A percentile compares a stretch with the other conserved stretches of the same genome.
Evolutionary conservation across 30 jellyfish, hydroid and myxozoan genomes (phyloP).

Genomic region (Aurelia aurita): DNA sequence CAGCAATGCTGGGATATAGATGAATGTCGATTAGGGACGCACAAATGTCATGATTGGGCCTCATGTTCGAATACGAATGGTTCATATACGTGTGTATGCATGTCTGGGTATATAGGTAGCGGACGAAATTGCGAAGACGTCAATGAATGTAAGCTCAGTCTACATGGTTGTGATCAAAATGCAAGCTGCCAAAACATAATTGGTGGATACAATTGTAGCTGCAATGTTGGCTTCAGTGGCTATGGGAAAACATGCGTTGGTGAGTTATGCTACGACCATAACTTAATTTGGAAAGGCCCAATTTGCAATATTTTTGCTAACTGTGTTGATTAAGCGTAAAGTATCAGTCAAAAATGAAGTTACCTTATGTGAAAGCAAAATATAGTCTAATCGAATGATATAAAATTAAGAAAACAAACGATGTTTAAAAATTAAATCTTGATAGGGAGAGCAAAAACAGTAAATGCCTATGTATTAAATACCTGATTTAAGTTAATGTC

Average conservation of each 20-base stretch:
- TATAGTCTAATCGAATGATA: too few relatives aligned
- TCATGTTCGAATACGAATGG: constrained; percentile 50
- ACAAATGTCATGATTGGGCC: constrained; percentile 43
- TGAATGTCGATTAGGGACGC: constrained; percentile 52
- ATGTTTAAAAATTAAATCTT: too few relatives aligned
- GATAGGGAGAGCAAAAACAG: too few relatives aligned
- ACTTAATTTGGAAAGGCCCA: neutral
- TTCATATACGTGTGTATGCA: constrained; percentile 53
- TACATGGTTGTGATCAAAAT: constrained; percentile 18
- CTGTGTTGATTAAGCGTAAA: too few relatives aligned
- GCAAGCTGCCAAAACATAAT: constrained; percentile 53
- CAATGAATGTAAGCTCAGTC: constrained; percentile 51
- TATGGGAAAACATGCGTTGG: constrained; percentile 54
- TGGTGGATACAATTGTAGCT: constrained; percentile 62
- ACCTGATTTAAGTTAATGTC: too few relatives aligned
- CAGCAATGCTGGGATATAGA: constrained; percentile 57
- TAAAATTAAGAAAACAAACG: too few relatives aligned
- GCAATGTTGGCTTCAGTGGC: constrained; percentile 61
- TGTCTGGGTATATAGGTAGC: constrained; percentile 63
- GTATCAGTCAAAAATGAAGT: too few relatives aligned
- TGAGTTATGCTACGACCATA: constrained; percentile 8
- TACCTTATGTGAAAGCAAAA: too few relatives aligned
- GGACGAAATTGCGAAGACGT: constrained; percentile 59
- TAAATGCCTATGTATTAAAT: too few relatives aligned
- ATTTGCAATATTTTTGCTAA: constrained; percentile 9